Base-by-base conservation (phyloP, 2,113 vertebrate species). In the Solea senegalensis region DNA sequence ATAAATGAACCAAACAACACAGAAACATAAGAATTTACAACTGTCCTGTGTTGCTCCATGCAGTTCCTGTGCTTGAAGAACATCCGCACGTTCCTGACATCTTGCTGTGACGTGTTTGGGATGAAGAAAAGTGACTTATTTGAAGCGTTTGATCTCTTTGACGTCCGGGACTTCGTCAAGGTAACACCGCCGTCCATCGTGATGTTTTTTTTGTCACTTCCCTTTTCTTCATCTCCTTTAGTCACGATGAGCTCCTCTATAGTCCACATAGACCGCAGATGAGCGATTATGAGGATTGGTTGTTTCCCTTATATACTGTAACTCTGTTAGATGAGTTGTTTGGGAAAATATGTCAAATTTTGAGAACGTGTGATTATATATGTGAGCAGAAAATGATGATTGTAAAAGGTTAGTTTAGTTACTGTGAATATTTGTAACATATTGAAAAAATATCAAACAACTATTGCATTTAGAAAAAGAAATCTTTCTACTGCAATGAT, bases 1-100 rank as follows among this genome's bases (percentile, higher is more conserved):
- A 21, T 1, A 21, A 21, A 21, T 21, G 1, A 21, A 21, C 21
- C 21, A 21, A 21, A 34, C 5, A 4, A 34, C 34, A 34, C 34
- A 34, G 34, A 34, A 3, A 34, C 34, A 34, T 34, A 12, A 27
- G 8, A 3, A 43, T 50, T 34, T 4, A 44, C n/a, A 34, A 13
- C 11, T 48, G 45, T 5, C 9, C 5, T 10, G 44, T 60, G 60
- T 16, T 69, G 3, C 8, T 21, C 4, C 56, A 67, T 70, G 44
- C 57, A 99, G 97, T 99, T 98, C 89, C 94, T 99, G 72, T 99
- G 97, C 80, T 86, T 97, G 92, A 99, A 99, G 94, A 99, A 99
- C 77, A 99, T 98, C 71, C 92, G 96, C 69, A 98, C 95, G 0
- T 99, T 99, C 78, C 93, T 99, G 81, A 89, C 82, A 0, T 95